Conservation (phyloP, 2,797 vertebrate genomes). For the Artibeus lituratus region DNA sequence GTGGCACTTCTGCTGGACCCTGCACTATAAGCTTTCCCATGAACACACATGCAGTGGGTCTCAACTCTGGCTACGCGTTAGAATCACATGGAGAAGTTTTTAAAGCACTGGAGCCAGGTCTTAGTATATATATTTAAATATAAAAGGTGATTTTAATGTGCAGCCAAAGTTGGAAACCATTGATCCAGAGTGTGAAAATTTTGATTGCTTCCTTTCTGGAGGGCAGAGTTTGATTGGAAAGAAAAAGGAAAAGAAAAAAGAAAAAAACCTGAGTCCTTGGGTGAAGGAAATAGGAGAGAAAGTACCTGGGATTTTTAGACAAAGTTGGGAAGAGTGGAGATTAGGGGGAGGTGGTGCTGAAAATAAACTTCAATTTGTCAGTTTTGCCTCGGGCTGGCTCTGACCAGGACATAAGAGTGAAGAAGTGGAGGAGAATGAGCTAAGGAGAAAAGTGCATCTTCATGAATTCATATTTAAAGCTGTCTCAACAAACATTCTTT, state of each 20-base stretch:
- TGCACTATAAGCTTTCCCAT: neutral
- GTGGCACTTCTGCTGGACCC: too few relatives aligned
- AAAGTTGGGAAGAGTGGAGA: neutral
- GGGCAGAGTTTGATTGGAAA: constrained; percentile 55
- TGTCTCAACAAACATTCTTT: constrained; percentile 8
- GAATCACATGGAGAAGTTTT: neutral
- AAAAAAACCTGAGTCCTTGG: neutral
- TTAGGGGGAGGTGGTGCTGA: constrained; percentile 44
- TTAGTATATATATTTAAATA: neutral
- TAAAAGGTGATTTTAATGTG: constrained; percentile 9
- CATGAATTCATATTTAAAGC: constrained; percentile 61
- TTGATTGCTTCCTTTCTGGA: constrained; percentile 55
- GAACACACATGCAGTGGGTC: neutral
- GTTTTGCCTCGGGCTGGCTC: constrained; percentile 58
- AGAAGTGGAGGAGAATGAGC: constrained; percentile 38
- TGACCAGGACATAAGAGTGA: constrained; percentile 59
- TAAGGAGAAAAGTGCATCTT: constrained; percentile 22
- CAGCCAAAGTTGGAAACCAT: neutral
- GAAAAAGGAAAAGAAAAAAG: constrained; percentile 34
- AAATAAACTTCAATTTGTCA: constrained; percentile 65
- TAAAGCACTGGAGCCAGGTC: neutral
- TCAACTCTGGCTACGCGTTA: neutral
- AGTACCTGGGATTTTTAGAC: constrained; percentile 29
- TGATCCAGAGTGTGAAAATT: constrained; percentile 48
- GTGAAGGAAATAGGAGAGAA: neutral